phyloP scores from a whole-genome alignment of 2,113 vertebrate genomes.

The Syngnathus floridae region DNA sequence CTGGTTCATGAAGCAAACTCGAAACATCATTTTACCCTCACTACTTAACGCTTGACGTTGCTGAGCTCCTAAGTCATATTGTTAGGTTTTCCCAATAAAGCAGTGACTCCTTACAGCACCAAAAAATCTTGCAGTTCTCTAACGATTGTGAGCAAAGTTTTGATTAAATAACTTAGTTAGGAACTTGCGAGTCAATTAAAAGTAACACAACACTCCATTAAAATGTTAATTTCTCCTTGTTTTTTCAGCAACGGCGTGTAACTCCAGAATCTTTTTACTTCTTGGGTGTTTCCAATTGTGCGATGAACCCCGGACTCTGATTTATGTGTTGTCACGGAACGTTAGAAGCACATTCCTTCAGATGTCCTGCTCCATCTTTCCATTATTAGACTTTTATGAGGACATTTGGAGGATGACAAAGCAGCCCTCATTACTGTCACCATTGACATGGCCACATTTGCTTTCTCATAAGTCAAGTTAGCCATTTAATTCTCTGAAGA shows the following conservation, averaged over 20 bases:
- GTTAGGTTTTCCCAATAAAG: neutral
- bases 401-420: conserved; percentile 46
- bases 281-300: conserved; percentile 5
- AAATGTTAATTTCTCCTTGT: conserved; percentile 9
- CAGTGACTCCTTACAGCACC: neutral
- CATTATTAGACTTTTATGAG: conserved; percentile 46
- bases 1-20: too few relatives aligned
- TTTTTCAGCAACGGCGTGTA: neutral
- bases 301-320: conserved; percentile 15
- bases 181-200: neutral
- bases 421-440: conserved; percentile 57
- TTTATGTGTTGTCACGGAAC: conserved; percentile 33
- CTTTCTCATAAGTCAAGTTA: conserved; percentile 55
- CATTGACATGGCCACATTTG: conserved; percentile 45
- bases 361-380: conserved; percentile 29
- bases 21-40: too few relatives aligned
- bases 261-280: neutral
- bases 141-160: neutral
- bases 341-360: conserved; percentile 36
- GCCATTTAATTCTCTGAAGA: conserved; percentile 57
- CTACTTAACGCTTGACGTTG: too few relatives aligned
- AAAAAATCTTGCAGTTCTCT: neutral
- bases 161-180: neutral
- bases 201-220: neutral
- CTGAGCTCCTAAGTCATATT: neutral